These are phyloP conservation scores for Steinernema hermaphroditum DNA, from an alignment of 2,888 invertebrate genomes.

Conservation along the genomic window DNA sequence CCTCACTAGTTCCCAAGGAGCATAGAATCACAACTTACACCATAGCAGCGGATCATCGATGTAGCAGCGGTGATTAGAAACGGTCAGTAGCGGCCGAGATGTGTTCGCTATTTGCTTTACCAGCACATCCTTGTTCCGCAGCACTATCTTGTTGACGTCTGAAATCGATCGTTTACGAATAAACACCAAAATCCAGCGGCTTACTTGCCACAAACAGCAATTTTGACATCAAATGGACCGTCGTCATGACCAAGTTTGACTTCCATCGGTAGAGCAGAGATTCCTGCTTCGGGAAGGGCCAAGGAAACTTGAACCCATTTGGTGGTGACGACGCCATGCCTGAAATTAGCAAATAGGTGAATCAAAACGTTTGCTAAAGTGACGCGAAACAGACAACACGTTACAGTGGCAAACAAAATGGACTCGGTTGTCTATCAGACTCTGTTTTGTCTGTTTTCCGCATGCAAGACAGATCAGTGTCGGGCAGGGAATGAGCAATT, in stretches of 20 bases:
- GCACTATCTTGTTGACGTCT: conserved; percentile 36
- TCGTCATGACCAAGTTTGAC: conserved; percentile 52
- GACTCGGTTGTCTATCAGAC: too few species aligned
- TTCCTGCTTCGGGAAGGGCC: conserved; percentile 61
- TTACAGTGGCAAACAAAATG: too few species aligned
- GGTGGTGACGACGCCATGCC: not conserved
- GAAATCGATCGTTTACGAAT: not conserved
- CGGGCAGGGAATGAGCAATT: too few species aligned
- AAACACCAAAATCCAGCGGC: not conserved
- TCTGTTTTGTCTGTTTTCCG: too few species aligned
- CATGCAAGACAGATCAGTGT: too few species aligned
- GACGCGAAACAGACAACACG: too few species aligned
- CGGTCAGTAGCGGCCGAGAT: conserved; percentile 58
- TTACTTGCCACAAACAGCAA: conserved; percentile 11
- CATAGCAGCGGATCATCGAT: conserved; percentile 64
- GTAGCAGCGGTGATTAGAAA: conserved; percentile 63
- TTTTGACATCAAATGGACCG: conserved; percentile 55
- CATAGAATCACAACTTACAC: conserved; percentile 46
- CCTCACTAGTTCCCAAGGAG: not conserved
- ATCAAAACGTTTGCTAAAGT: too few species aligned
- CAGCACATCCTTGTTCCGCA: conserved; percentile 54
- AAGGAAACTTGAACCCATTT: conserved; percentile 56
- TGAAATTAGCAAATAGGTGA: too few species aligned
- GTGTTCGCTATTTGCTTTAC: conserved; percentile 50
- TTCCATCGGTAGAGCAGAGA: conserved; percentile 50